Conservation (phyloP, 2,888 invertebrate species). For the Drosophila differens region DNA sequence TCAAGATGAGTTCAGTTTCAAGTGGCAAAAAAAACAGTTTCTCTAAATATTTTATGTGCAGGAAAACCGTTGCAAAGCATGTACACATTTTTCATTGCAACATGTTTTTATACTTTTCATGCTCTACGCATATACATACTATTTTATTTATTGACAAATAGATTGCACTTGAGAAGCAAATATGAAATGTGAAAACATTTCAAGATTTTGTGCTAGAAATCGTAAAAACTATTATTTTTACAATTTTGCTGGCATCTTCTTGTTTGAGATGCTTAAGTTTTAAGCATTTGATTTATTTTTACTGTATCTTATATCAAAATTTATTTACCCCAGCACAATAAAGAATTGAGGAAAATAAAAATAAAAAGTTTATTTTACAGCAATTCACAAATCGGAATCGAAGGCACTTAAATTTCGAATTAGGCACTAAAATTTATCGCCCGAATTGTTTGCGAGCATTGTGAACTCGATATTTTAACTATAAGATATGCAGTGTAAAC, state of each 20-base stretch:
- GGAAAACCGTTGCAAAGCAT: neutral
- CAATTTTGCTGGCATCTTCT: neutral
- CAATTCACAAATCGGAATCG: conserved; percentile 9
- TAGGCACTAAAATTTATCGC: conserved; percentile 33
- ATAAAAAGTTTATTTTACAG: conserved; percentile 22
- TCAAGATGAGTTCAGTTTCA: conserved; percentile 4
- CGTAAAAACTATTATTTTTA: neutral
- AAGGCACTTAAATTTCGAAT: conserved; percentile 25
- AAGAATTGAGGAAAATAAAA: conserved; percentile 4
- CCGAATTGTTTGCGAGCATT: conserved; percentile 2
- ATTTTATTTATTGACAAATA: conserved; percentile 29
- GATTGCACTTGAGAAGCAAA: conserved; percentile 1
- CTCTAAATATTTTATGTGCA: conserved; percentile 46
- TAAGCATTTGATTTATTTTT: neutral
- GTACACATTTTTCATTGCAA: conserved; percentile 11
- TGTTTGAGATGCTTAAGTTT: neutral
- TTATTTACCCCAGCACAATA: conserved; percentile 6
- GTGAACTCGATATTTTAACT: conserved; percentile 31
- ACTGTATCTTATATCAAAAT: neutral
- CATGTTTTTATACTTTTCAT: neutral
- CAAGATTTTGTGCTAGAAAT: neutral
- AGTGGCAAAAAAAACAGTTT: conserved; percentile 44
- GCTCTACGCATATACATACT: conserved; percentile 8
- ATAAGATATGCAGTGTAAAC: conserved; percentile 28
- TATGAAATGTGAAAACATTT: conserved; percentile 1